Evolutionary conservation across 1,140 invertebrate genomes (phyloP).

Genomic region (Planococcus citri): DNA sequence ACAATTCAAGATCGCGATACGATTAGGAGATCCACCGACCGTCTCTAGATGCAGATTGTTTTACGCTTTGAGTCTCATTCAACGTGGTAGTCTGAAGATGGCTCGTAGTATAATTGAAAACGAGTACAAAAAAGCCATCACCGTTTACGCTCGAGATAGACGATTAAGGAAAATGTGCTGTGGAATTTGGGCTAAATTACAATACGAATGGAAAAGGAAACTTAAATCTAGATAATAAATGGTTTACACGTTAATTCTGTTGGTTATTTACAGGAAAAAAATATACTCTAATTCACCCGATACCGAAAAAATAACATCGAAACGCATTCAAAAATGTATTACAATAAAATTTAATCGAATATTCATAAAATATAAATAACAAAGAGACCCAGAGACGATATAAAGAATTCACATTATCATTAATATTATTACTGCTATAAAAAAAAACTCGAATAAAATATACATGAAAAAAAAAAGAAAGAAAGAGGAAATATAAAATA

Average conservation of each 20-base stretch:
- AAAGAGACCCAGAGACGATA: background rate
- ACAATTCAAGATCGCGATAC: conserved; percentile 65
- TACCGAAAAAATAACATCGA: background rate
- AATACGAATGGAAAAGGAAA: conserved; percentile 39
- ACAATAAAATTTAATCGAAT: background rate
- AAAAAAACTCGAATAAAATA: no score
- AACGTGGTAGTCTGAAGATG: conserved; percentile 51
- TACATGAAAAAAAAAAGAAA: no score
- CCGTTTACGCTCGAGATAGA: conserved; percentile 36
- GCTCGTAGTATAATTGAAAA: conserved; percentile 51
- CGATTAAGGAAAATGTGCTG: conserved; percentile 63
- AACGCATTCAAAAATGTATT: background rate
- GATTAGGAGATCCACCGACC: conserved; percentile 64
- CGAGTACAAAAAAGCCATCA: conserved; percentile 40
- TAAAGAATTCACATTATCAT: background rate
- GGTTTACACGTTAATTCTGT: background rate
- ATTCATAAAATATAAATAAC: background rate
- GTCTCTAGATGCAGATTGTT: conserved; percentile 70
- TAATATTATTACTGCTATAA: background rate
- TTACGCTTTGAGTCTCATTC: conserved; percentile 73
- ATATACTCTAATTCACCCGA: no score
- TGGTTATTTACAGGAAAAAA: no score
- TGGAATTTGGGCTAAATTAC: conserved; percentile 68
- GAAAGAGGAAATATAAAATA: no score
- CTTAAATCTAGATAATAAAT: conserved; percentile 1